Conservation (phyloP, 2,113 vertebrate genomes). For the Glaucidium brasilianum region DNA sequence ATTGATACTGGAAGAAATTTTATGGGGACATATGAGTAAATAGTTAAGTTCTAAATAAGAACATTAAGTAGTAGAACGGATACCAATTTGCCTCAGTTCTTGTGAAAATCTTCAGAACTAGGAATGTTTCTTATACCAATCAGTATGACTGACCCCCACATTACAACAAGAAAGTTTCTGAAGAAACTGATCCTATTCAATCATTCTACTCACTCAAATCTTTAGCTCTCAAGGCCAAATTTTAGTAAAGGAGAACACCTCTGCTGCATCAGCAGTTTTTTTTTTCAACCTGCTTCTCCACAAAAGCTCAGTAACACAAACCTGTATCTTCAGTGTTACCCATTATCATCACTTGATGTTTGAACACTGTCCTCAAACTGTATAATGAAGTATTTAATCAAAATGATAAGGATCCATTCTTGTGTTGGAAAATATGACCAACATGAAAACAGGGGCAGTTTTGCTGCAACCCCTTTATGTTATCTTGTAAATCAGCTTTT, state of each 20-base stretch:
- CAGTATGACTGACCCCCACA: not conserved
- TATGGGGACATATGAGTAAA: no score
- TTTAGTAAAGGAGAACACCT: not conserved
- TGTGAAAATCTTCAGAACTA: not conserved
- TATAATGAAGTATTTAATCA: not conserved
- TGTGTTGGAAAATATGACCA: not conserved
- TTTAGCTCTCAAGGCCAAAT: not conserved
- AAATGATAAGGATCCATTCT: not conserved
- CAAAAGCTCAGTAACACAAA: not conserved
- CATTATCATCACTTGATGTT: not conserved
- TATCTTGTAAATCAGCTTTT: not conserved
- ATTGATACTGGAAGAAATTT: accelerated
- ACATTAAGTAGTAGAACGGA: not conserved
- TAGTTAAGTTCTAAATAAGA: not conserved
- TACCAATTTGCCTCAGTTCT: not conserved
- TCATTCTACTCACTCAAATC: not conserved
- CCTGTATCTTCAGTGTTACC: not conserved
- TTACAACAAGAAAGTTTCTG: not conserved
- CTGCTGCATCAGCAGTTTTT: not conserved
- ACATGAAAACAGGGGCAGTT: not conserved
- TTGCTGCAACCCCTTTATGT: not conserved
- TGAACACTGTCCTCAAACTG: not conserved
- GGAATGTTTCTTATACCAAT: not conserved
- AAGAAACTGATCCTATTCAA: not conserved
- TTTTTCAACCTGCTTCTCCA: not conserved